A percentile compares a stretch with the other conserved stretches of the same genome.
Evolutionary conservation across 2,113 vertebrate species (phyloP).

Genomic region (Machaerirhynchus nigripectus): DNA sequence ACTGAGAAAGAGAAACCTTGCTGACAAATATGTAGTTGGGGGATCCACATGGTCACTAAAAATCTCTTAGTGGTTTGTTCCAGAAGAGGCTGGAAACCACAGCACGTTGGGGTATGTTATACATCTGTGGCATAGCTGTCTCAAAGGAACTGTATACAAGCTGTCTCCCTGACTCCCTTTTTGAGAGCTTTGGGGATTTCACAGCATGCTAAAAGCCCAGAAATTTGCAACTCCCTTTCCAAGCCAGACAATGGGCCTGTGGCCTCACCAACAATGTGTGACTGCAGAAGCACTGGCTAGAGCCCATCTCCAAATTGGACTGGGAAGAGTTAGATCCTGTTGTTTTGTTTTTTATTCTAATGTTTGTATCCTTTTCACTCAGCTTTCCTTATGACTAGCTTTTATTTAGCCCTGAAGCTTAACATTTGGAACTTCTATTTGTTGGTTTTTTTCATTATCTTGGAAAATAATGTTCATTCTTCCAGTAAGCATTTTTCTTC

Average conservation of each 20-base stretch:
- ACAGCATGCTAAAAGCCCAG: neutral
- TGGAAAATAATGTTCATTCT: constrained; percentile 6
- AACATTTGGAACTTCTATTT: constrained; percentile 38
- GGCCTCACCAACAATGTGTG: neutral
- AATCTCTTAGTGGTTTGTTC: neutral
- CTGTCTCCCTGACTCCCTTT: neutral
- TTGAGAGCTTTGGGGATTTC: neutral
- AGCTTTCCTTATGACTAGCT: neutral
- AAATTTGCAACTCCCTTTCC: neutral
- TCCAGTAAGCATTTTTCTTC: constrained; percentile 18
- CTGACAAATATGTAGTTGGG: neutral
- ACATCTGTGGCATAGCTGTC: neutral
- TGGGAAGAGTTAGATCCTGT: constrained; percentile 15
- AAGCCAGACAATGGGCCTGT: constrained; percentile 5
- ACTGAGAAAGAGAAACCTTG: neutral
- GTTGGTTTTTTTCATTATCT: neutral
- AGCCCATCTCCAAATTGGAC: neutral
- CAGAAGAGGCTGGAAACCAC: neutral
- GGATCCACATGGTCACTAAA: neutral
- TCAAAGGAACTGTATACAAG: neutral
- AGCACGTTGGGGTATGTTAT: neutral
- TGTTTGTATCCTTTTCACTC: constrained; percentile 16
- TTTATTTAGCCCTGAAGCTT: constrained; percentile 55
- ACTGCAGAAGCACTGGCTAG: neutral
- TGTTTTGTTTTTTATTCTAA: neutral